Percentiles rank a stretch among this genome's conserved stretches.
phyloP scores from a whole-genome alignment of 1,140 invertebrate genomes.

The Patella vulgata region DNA sequence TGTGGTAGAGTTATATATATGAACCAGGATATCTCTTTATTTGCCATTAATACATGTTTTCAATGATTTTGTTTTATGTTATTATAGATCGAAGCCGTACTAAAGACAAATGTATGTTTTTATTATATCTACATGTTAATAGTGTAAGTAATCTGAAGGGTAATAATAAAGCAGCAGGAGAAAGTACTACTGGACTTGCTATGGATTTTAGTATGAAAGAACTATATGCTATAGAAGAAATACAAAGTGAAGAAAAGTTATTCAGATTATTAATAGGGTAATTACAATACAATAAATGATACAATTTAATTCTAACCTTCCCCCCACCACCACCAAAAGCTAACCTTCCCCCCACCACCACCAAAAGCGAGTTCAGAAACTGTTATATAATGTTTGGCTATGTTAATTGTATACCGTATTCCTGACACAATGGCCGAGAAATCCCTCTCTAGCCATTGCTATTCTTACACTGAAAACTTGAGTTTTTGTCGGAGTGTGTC shows the following conservation, averaged over 20 bases:
- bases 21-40: too few species aligned
- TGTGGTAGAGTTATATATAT: too few species aligned
- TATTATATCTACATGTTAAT: constrained; percentile 82
- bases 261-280: constrained; percentile 74
- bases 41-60: too few species aligned
- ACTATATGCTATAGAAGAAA: constrained; percentile 73
- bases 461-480: too few species aligned
- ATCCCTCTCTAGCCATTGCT: too few species aligned
- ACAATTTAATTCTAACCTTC: neutral
- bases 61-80: too few species aligned
- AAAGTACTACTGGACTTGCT: constrained; percentile 46
- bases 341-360: too few species aligned
- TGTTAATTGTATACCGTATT: neutral
- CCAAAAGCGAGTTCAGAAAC: neutral
- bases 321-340: too few species aligned
- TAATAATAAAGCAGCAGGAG: constrained; percentile 67
- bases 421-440: too few species aligned
- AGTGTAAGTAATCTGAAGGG: constrained; percentile 71
- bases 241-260: constrained; percentile 79
- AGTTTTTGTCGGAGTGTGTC: too few species aligned
- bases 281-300: too few species aligned
- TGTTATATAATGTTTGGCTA: neutral
- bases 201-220: constrained; percentile 67
- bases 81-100: constrained; percentile 59
- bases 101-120: constrained; percentile 74